These are phyloP conservation scores for Dicroscelio sp. DNA, from an alignment of 2,888 invertebrate species.

Conservation along the genomic window DNA sequence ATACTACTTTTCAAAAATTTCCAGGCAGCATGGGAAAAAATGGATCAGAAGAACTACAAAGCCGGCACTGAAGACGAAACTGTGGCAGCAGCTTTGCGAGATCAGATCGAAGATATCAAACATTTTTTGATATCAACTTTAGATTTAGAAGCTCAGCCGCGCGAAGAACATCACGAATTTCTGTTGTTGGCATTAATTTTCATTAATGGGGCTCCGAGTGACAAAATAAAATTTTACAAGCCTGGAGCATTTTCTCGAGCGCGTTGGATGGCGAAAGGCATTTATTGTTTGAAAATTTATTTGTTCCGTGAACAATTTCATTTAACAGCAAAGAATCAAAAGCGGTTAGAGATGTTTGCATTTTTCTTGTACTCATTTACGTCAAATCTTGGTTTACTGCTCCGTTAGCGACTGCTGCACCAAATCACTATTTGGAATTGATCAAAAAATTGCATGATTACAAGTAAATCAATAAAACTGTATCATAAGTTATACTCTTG, in stretches of 20 bases:
- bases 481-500: slow-evolving; percentile 43
- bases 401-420: slow-evolving; percentile 62
- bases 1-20: slow-evolving; percentile 43
- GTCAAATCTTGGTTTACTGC: slow-evolving; percentile 25
- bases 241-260: slow-evolving; percentile 86
- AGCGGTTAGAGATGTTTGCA: slow-evolving; percentile 41
- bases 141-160: slow-evolving; percentile 66
- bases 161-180: slow-evolving; percentile 83
- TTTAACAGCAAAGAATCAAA: slow-evolving; percentile 76
- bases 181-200: slow-evolving; percentile 83
- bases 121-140: slow-evolving; percentile 12
- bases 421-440: slow-evolving; percentile 77
- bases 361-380: slow-evolving; percentile 38
- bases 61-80: not conserved
- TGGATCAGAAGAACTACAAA: not conserved
- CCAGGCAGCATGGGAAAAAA: slow-evolving; percentile 29
- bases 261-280: slow-evolving; percentile 85
- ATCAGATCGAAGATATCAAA: slow-evolving; percentile 46
- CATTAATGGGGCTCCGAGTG: slow-evolving; percentile 74
- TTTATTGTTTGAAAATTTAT: slow-evolving; percentile 74
- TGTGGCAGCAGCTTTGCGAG: slow-evolving; percentile 12
- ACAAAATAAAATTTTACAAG: slow-evolving; percentile 77
- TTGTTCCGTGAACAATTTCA: slow-evolving; percentile 81
- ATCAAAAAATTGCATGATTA: slow-evolving; percentile 64
- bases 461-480: slow-evolving; percentile 3